Base-by-base conservation (phyloP, 2,888 invertebrate species). In the Nephrocerus scutellatus region DNA sequence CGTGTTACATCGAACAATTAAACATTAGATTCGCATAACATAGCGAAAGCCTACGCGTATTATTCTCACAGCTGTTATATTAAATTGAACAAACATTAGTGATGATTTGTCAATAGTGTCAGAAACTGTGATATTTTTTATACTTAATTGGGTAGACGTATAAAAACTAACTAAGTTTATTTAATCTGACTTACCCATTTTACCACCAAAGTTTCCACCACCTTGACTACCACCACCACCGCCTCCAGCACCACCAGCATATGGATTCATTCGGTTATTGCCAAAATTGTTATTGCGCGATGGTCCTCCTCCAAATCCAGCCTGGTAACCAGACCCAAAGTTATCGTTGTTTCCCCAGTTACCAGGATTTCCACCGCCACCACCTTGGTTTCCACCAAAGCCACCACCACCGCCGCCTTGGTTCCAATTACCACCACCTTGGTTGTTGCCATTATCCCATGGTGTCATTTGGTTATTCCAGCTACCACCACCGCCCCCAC, bases 251-350 rank as follows among this genome's bases (percentile, higher is more conserved):
- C 47, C 61, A 24, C 56, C 60, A 50, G 34, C 39, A 21, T 64
- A 64, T 0, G 64, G 64, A n/a, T 63, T 56, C 18, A 64, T 57
- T 1, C 64, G 61, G 39, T 47, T 63, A 37, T 53, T 58, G 23
- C 59, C 59, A n/a, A 62, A 62, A 38, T 62, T 59, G 36, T 54
- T 64, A 57, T 74, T 77, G 48, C 90, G 76, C 68, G 89, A 79
- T 0, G 91, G 88, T 2, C 91, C 90, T 23, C 87, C 90, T 2
- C 83, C 76, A 59, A 83, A 89, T 43, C 80, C 79, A 63, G 88
- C 89, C 55, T 89, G 87, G 62, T 90, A 89, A 34, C 82, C 82
- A 34, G 75, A 75, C 28, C 56, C 57, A 36, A 63, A 65, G 36
- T 47, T 55, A 2, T 59, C 53, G n/a, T 49, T 48, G 5, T 51